These are phyloP conservation scores for Zoroaster sp. DNA, from an alignment of 53 echinoderm and acorn worm species.

Conservation along the genomic window DNA sequence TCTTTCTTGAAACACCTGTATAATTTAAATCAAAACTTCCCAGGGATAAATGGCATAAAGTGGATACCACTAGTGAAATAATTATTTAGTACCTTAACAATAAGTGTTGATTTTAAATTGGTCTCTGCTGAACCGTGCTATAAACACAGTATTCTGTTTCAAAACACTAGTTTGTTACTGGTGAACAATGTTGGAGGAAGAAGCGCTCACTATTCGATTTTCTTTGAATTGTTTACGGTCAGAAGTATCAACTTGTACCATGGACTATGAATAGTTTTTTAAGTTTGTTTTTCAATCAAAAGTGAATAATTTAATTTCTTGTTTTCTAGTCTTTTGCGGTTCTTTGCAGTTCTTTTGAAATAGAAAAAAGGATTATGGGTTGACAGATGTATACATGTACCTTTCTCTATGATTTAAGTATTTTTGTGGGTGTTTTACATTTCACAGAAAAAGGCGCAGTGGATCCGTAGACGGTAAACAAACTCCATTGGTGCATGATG, in stretches of 20 bases:
- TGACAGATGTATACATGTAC: no score
- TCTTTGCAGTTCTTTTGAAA: no score
- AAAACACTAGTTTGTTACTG: not conserved
- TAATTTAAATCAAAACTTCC: no score
- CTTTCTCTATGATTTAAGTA: no score
- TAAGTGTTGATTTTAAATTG: not conserved
- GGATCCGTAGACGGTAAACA: not conserved
- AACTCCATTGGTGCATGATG: not conserved
- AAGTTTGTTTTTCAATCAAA: no score
- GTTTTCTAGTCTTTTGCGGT: no score
- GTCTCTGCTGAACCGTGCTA: not conserved
- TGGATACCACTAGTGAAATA: not conserved
- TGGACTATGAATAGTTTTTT: no score
- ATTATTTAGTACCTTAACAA: not conserved
- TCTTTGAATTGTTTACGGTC: not conserved
- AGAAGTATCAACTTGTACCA: no score
- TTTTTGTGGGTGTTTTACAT: no score
- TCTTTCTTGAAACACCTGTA: no score
- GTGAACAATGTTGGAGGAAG: not conserved
- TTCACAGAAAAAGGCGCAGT: not conserved
- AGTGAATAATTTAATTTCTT: no score
- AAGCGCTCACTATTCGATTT: not conserved
- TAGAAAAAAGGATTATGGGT: no score
- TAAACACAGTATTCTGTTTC: constrained; percentile 6
- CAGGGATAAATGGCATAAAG: not conserved